These are phyloP conservation scores for Aspidiotus destructor DNA, from an alignment of 2,888 invertebrate genomes.

Conservation along the genomic window DNA sequence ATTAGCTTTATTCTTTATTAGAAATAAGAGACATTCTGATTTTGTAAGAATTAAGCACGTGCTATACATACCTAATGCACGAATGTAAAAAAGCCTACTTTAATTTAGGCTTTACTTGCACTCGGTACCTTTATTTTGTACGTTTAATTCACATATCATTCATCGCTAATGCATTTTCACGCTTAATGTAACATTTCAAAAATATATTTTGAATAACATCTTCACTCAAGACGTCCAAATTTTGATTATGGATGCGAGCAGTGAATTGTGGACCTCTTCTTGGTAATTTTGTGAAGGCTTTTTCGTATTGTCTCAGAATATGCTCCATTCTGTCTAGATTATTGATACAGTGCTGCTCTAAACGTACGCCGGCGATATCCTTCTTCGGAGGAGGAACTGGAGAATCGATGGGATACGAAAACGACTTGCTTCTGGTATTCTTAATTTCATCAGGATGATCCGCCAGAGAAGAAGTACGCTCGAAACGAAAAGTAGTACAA, in stretches of 20 bases:
- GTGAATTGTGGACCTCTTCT: conserved; percentile 16
- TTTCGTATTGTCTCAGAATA: conserved; percentile 21
- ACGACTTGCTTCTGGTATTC: neutral
- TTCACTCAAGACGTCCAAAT: conserved; percentile 18
- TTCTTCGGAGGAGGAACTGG: neutral
- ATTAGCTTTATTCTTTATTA: no score
- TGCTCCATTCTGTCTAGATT: conserved; percentile 25
- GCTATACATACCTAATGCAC: no score
- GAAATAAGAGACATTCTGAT: no score
- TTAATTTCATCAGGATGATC: neutral
- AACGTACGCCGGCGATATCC: neutral
- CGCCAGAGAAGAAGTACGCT: neutral
- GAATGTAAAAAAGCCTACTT: no score
- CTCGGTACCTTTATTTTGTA: no score
- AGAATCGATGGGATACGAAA: neutral
- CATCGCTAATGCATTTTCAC: no score
- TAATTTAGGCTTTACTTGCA: no score
- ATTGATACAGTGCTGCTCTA: conserved; percentile 13
- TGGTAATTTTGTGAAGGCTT: conserved; percentile 16
- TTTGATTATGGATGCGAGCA: conserved; percentile 9
- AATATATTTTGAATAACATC: conserved; percentile 25
- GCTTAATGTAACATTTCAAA: conserved; percentile 16
- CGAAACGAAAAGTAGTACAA: conserved; percentile 20
- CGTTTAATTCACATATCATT: no score
- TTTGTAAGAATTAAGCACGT: no score